These are phyloP conservation scores for Torymus tubicola DNA, from an alignment of 2,888 invertebrate genomes.

Conservation along the genomic window DNA sequence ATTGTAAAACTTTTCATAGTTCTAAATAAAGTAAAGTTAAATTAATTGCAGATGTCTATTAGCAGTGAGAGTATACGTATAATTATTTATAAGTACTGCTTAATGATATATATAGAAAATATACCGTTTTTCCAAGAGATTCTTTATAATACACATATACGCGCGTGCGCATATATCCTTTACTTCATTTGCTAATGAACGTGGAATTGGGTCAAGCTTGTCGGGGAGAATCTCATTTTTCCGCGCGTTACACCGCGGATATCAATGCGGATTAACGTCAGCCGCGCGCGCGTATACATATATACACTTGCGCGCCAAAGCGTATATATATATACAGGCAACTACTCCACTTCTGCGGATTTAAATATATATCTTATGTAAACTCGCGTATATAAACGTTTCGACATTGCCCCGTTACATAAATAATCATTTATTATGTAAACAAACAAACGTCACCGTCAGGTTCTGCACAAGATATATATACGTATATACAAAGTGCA, in stretches of 20 bases:
- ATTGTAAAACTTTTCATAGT: too few relatives aligned
- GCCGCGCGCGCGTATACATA: neutral
- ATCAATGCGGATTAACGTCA: conserved; percentile 33
- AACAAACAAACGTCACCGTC: neutral
- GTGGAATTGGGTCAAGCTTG: neutral
- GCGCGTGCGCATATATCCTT: too few relatives aligned
- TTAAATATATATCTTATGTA: conserved; percentile 18
- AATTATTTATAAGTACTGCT: too few relatives aligned
- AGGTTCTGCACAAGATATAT: neutral
- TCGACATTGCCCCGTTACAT: neutral
- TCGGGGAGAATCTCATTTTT: neutral
- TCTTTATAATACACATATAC: too few relatives aligned
- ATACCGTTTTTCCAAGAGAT: too few relatives aligned
- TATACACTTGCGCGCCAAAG: too few relatives aligned
- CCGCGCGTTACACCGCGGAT: neutral
- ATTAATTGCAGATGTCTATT: too few relatives aligned
- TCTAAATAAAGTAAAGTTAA: too few relatives aligned
- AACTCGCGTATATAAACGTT: neutral
- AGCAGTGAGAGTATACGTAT: too few relatives aligned
- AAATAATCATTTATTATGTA: conserved; percentile 8
- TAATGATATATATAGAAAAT: too few relatives aligned
- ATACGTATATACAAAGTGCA: neutral
- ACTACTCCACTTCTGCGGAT: conserved; percentile 5
- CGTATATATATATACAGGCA: too few relatives aligned
- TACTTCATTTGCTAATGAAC: neutral